Evolutionary conservation across 2,797 vertebrate genomes (phyloP).

Genomic region (Takifugu ocellatus): DNA sequence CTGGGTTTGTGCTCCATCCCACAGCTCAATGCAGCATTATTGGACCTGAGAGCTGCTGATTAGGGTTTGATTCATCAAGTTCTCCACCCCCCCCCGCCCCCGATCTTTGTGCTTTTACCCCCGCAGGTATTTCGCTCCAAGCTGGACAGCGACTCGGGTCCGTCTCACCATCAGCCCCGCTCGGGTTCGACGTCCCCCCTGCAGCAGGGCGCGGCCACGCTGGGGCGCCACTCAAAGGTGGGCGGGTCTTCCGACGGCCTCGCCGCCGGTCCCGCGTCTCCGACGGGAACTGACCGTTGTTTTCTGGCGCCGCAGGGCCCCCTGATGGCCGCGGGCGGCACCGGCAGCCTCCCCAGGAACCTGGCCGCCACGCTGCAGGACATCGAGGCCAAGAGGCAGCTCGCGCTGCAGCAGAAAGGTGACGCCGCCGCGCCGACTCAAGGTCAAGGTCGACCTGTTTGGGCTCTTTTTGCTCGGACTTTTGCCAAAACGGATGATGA

Average conservation of each 20-base stretch:
- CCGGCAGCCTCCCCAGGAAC: slow-evolving; percentile 86
- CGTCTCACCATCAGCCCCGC: slow-evolving; percentile 67
- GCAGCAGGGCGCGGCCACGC: slow-evolving; percentile 79
- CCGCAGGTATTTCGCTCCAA: slow-evolving; percentile 88
- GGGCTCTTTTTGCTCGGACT: too few relatives aligned
- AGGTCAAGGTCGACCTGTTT: too few relatives aligned
- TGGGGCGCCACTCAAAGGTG: slow-evolving; percentile 88
- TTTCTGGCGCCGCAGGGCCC: slow-evolving; percentile 66
- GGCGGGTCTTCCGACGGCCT: too few relatives aligned
- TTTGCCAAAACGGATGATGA: too few relatives aligned
- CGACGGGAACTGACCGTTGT: neutral
- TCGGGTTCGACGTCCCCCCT: slow-evolving; percentile 77
- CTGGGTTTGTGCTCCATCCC: too few relatives aligned
- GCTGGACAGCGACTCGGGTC: slow-evolving; percentile 75
- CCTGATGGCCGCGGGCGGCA: slow-evolving; percentile 75
- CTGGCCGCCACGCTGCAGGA: slow-evolving; percentile 90
- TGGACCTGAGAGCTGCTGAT: too few relatives aligned
- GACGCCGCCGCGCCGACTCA: slow-evolving; percentile 8
- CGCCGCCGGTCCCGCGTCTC: too few relatives aligned
- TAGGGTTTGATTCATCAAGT: too few relatives aligned
- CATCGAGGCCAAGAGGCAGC: slow-evolving; percentile 92
- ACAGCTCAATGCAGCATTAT: too few relatives aligned
- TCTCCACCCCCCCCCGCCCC: neutral
- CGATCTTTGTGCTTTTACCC: slow-evolving; percentile 2
- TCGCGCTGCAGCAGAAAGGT: slow-evolving; percentile 96